phyloP scores from a whole-genome alignment of 1,140 invertebrate species.

The Drosophila carrolli region DNA sequence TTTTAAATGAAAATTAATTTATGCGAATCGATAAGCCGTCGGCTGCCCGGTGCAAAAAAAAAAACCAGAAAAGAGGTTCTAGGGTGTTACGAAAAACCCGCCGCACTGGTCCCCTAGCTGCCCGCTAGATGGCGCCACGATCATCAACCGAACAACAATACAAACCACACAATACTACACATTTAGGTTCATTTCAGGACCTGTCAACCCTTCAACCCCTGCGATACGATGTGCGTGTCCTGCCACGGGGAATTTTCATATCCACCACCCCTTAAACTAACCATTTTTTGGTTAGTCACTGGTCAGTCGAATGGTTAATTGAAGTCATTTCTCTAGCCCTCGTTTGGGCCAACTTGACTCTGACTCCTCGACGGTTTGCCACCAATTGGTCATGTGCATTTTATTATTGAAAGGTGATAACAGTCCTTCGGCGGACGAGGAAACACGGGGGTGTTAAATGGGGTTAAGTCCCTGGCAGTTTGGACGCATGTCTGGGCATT shows the following conservation, averaged over 20 bases:
- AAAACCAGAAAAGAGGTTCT: not conserved
- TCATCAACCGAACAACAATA: slow-evolving; percentile 19
- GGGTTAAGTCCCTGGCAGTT: slow-evolving; percentile 55
- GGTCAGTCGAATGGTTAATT: slow-evolving; percentile 76
- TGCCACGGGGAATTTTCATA: not conserved
- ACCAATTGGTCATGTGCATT: slow-evolving; percentile 59
- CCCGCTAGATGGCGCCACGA: slow-evolving; percentile 30
- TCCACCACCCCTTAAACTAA: slow-evolving; percentile 11
- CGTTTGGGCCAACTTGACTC: slow-evolving; percentile 48
- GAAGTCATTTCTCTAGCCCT: slow-evolving; percentile 80
- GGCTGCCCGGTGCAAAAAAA: slow-evolving; percentile 1
- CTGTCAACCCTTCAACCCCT: slow-evolving; percentile 48
- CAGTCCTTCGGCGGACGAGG: slow-evolving; percentile 9
- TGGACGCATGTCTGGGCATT: slow-evolving; percentile 34
- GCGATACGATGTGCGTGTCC: slow-evolving; percentile 56
- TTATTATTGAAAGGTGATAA: slow-evolving; percentile 81
- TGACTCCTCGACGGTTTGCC: slow-evolving; percentile 8
- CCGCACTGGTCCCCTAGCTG: slow-evolving; percentile 2
- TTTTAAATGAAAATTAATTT: slow-evolving; percentile 83
- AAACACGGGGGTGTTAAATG: slow-evolving; percentile 63
- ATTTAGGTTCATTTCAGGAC: slow-evolving; percentile 18
- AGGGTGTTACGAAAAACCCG: not conserved
- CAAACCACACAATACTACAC: too few relatives aligned
- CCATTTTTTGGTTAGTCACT: slow-evolving; percentile 75
- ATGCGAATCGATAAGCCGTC: slow-evolving; percentile 77